A percentile compares a stretch with the other conserved stretches of the same genome.
Evolutionary conservation across 2,113 vertebrate genomes (phyloP).

Genomic region (Tragelaphus buxtoni): DNA sequence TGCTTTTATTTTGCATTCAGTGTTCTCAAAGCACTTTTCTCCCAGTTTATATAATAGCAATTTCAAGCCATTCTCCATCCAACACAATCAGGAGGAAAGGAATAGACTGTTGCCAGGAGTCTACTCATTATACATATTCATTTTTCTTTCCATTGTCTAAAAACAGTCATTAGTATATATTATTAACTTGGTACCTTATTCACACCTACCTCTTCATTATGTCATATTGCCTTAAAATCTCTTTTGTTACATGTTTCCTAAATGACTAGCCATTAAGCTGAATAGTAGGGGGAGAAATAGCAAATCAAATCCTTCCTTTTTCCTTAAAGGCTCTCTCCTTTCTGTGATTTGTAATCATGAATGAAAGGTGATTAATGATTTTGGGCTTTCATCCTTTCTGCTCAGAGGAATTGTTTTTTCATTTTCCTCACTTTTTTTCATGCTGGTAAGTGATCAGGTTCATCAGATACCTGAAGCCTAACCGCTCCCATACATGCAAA

Average conservation of each 20-base stretch:
- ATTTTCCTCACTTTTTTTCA: neutral
- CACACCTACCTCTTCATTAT: neutral
- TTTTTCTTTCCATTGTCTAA: conserved; percentile 21
- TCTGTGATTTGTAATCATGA: conserved; percentile 6
- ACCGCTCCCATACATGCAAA: neutral
- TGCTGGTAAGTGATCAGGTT: neutral
- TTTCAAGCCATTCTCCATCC: neutral
- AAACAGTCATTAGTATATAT: neutral
- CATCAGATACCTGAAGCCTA: neutral
- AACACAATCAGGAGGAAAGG: neutral
- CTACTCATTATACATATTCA: neutral
- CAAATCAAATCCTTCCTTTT: neutral
- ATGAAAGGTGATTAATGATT: neutral
- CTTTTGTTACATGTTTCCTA: neutral
- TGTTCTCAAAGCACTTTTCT: conserved; percentile 1
- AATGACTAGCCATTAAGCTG: conserved; percentile 28
- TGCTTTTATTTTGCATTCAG: conserved; percentile 21
- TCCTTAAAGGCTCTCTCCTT: neutral
- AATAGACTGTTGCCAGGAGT: neutral
- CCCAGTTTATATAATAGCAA: neutral
- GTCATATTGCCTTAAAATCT: conserved; percentile 1
- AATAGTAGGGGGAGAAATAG: neutral
- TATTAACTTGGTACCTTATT: neutral
- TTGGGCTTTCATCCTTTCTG: neutral
- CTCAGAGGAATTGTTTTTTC: neutral